Conservation (phyloP, 1,140 invertebrate species). For the Drosophila dunni region DNA sequence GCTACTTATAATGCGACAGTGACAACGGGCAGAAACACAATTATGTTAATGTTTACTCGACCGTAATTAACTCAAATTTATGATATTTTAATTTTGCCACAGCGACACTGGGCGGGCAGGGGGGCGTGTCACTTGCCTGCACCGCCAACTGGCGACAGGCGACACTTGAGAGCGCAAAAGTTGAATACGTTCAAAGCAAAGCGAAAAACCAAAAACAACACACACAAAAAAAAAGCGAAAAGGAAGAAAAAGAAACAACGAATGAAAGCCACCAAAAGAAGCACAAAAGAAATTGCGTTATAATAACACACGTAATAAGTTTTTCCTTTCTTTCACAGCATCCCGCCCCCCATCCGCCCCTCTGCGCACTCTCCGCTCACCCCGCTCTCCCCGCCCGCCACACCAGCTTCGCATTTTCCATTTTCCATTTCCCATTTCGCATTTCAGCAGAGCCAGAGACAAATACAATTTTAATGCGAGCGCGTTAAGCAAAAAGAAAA, state of each 20-base stretch:
- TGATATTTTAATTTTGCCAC: constrained; percentile 78
- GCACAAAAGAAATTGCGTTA: constrained; percentile 78
- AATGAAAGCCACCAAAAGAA: constrained; percentile 9
- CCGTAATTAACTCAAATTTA: constrained; percentile 82
- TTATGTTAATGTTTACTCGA: constrained; percentile 82
- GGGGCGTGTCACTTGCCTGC: not conserved
- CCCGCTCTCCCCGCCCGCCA: not conserved
- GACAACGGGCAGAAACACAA: constrained; percentile 64
- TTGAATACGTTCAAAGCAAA: constrained; percentile 32
- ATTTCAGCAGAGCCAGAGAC: constrained; percentile 53
- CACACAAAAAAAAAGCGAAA: no score
- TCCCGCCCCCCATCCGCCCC: not conserved
- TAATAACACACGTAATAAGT: constrained; percentile 77
- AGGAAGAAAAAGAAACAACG: no score
- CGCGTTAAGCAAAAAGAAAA: constrained; percentile 30
- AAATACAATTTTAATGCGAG: constrained; percentile 78
- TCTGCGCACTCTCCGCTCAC: not conserved
- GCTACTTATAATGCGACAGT: constrained; percentile 65
- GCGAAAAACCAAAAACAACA: constrained; percentile 6
- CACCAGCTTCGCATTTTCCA: constrained; percentile 13
- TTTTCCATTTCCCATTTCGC: constrained; percentile 25
- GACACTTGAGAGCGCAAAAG: constrained; percentile 36
- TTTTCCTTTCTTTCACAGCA: constrained; percentile 25
- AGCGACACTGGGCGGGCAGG: constrained; percentile 11
- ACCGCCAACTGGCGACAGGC: constrained; percentile 17